Conservation (phyloP, 1,140 invertebrate genomes). For the Ostrea denselamellosa region DNA sequence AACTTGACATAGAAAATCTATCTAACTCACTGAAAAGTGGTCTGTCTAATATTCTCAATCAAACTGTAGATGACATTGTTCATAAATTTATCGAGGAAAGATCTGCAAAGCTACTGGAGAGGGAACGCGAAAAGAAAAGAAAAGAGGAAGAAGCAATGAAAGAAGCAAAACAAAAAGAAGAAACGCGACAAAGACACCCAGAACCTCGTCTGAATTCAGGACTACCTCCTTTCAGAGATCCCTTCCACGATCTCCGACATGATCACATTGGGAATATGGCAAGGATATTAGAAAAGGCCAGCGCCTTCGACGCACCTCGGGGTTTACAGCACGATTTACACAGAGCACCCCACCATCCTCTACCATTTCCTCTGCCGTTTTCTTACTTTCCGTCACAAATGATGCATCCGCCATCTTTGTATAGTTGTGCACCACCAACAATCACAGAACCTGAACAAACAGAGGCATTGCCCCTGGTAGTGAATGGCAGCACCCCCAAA, state of each 20-base stretch:
- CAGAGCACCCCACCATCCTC: slow-evolving; percentile 61
- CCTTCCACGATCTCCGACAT: slow-evolving; percentile 55
- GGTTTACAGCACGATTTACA: slow-evolving; percentile 59
- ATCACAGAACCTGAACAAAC: slow-evolving; percentile 90
- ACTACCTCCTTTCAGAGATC: slow-evolving; percentile 56
- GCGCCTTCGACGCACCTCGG: slow-evolving; percentile 71
- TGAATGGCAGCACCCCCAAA: slow-evolving; percentile 87
- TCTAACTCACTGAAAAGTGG: slow-evolving; percentile 93
- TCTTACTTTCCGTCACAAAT: slow-evolving; percentile 75
- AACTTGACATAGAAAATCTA: slow-evolving; percentile 83
- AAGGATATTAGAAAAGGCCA: slow-evolving; percentile 66
- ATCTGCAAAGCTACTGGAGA: slow-evolving; percentile 48
- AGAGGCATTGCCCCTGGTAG: slow-evolving; percentile 93
- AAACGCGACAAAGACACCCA: slow-evolving; percentile 53
- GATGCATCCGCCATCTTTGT: slow-evolving; percentile 85
- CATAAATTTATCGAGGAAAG: slow-evolving; percentile 87
- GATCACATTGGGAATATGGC: slow-evolving; percentile 60
- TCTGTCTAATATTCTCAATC: slow-evolving; percentile 85
- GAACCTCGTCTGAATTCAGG: slow-evolving; percentile 51
- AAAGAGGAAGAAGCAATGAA: slow-evolving; percentile 57
- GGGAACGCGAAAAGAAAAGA: slow-evolving; percentile 76
- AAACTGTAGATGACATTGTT: slow-evolving; percentile 92
- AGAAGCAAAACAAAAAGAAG: slow-evolving; percentile 48
- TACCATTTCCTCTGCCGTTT: slow-evolving; percentile 69
- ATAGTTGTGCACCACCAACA: slow-evolving; percentile 82